These are phyloP conservation scores for Kuschelorhynchus macadamiae DNA, from an alignment of 2,888 invertebrate species.

Conservation along the genomic window DNA sequence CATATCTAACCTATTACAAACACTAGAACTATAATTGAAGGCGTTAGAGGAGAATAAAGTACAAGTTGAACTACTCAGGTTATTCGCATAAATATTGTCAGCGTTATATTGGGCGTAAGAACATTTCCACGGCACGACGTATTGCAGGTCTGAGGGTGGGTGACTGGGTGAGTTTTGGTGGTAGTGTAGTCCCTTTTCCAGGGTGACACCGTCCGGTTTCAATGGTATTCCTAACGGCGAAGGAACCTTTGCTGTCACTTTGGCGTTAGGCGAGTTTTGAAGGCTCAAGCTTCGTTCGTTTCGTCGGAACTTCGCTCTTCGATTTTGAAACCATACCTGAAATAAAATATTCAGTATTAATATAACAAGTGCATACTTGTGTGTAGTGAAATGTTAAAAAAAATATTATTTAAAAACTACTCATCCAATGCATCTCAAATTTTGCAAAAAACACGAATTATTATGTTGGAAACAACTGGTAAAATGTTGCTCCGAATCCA, in stretches of 20 bases:
- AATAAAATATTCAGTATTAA: slow-evolving; percentile 46
- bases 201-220: slow-evolving; percentile 59
- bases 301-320: slow-evolving; percentile 93
- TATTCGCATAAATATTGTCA: slow-evolving; percentile 51
- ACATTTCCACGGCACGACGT: slow-evolving; percentile 67
- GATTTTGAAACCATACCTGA: slow-evolving; percentile 95
- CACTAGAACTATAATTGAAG: slow-evolving; percentile 62
- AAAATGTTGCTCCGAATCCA: too few species aligned
- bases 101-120: slow-evolving; percentile 64
- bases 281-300: slow-evolving; percentile 83
- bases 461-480: too few species aligned
- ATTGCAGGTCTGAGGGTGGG: slow-evolving; percentile 62
- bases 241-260: slow-evolving; percentile 52
- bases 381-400: too few species aligned
- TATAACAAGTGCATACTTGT: too few species aligned
- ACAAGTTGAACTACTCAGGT: slow-evolving; percentile 60
- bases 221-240: slow-evolving; percentile 60
- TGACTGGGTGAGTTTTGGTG: slow-evolving; percentile 57
- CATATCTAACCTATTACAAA: slow-evolving; percentile 64
- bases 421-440: too few species aligned
- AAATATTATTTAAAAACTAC: too few species aligned
- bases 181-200: slow-evolving; percentile 60
- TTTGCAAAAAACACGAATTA: too few species aligned
- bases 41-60: slow-evolving; percentile 62
- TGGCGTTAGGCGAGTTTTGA: slow-evolving; percentile 57